Evolutionary conservation across 2,888 invertebrate genomes (phyloP), one percentile per base, ranked within the genome.

Genomic region (Drosophila vallismaia): DNA sequence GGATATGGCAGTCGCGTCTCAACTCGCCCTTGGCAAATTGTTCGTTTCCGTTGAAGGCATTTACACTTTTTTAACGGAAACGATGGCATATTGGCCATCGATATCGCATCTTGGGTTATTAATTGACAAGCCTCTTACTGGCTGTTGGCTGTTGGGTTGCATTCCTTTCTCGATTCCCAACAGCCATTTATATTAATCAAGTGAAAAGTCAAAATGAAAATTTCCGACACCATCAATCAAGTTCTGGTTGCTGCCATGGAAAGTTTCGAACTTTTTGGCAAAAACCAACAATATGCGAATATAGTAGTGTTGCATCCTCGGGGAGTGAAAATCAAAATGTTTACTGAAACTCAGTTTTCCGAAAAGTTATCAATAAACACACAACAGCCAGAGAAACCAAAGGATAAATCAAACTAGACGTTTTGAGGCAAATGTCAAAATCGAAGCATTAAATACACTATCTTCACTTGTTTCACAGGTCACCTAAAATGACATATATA

Each of bases 21-120:
- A 46, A 51, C 73, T 62, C 52, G 69, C 73, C 69, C 53, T 45
- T 55, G 69, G 73, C 73, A 73, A 73, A 73, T 73, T 60, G 50
- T 50, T 52, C 54, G 42, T 49, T 67, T 72, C 72, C 71, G 58
- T 19, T 40, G 55, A 24, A 40, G 40, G 33, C 12, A 24, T 51
- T 69, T 54, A 28, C 54, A 36, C 44, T 14, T 53, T 69, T 51
- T 45, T 42, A 8, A 38, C 60, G 69, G 69, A 74, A 63, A 51
- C 63, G 50, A 51, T 60, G 71, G 54, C 63, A 60, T 74, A 74
- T 70, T 57, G 59, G 59, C 57, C 59, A 58, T 55, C 55, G 76
- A 64, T 75, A 54, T 33, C 33, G 10, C 3, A 10, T 45, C 54
- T 60, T 19, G 42, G 45, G 31, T 42, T 71, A 71, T 67, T 76